A percentile compares a stretch with the other conserved stretches of the same genome.
These are phyloP conservation scores for Litoditis marina DNA, from an alignment of 2,888 invertebrate genomes.

Conservation along the genomic window DNA sequence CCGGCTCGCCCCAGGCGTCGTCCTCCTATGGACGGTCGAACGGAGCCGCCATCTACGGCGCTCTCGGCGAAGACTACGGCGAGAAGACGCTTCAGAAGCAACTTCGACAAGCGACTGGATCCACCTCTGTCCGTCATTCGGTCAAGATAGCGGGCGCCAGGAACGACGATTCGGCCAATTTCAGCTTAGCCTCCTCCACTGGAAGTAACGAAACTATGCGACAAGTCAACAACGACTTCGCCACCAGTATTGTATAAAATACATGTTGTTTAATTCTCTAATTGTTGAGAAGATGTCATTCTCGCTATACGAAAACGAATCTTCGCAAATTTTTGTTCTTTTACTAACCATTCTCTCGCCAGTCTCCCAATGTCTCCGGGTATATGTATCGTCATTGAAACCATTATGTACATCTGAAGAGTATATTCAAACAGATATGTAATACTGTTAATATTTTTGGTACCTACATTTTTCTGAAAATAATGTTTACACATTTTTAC, in stretches of 20 bases:
- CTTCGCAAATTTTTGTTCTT: too few relatives aligned
- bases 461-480: too few relatives aligned
- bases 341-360: too few relatives aligned
- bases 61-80: constrained; percentile 25
- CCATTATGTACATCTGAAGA: too few relatives aligned
- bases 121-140: constrained; percentile 22
- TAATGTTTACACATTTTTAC: too few relatives aligned
- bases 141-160: constrained; percentile 23
- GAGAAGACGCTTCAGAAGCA: constrained; percentile 38
- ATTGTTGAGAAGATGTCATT: too few relatives aligned
- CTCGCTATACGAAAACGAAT: too few relatives aligned
- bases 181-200: constrained; percentile 20
- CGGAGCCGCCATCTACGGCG: constrained; percentile 30
- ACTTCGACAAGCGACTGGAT: constrained; percentile 28
- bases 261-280: too few relatives aligned
- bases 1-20: constrained; percentile 38
- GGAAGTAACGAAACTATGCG: constrained; percentile 16
- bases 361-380: too few relatives aligned
- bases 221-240: constrained; percentile 36
- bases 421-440: too few relatives aligned
- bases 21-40: constrained; percentile 1
- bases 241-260: constrained; percentile 42
- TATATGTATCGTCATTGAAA: too few relatives aligned
- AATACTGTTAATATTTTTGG: too few relatives aligned
- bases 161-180: constrained; percentile 38